Conservation (phyloP, 2,113 vertebrate genomes). For the Ochotona princeps region DNA sequence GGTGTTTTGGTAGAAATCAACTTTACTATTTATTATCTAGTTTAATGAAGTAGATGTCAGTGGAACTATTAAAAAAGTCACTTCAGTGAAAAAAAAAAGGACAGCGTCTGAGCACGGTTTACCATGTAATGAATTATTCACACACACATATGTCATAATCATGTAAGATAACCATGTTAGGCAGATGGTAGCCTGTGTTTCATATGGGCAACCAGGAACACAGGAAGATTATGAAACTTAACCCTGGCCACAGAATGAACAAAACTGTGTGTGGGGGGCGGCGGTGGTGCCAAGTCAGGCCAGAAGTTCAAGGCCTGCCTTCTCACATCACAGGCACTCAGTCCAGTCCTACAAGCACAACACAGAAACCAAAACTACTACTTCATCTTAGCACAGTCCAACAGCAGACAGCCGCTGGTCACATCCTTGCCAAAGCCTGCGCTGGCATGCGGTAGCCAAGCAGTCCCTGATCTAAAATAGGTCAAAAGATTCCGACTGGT, state of each 20-base stretch:
- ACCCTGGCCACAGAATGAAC: not conserved
- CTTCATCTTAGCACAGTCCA: not conserved
- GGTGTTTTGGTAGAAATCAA: not conserved
- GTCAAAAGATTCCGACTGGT: slow-evolving; percentile 1
- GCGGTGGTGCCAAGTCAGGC: not conserved
- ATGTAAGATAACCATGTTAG: not conserved
- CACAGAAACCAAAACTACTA: not conserved
- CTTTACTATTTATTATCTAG: slow-evolving; percentile 18
- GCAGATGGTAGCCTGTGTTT: not conserved
- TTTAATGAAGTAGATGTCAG: not conserved
- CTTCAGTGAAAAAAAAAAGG: not conserved
- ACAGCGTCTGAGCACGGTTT: not conserved
- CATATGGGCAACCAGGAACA: not conserved
- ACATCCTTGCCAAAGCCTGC: not conserved
- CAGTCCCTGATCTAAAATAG: not conserved
- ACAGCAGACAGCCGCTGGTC: not conserved
- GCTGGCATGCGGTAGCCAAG: not conserved
- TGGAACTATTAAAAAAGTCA: slow-evolving; percentile 2
- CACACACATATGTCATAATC: not conserved
- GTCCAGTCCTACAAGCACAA: not conserved
- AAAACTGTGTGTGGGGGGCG: not conserved
- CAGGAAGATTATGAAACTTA: not conserved
- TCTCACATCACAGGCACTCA: not conserved
- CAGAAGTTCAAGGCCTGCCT: not conserved
- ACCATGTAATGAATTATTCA: not conserved